Percentiles rank a stretch among this genome's conserved stretches.
phyloP scores from a whole-genome alignment of 2,888 invertebrate genomes.

The Disparrhopalites patrizii region DNA sequence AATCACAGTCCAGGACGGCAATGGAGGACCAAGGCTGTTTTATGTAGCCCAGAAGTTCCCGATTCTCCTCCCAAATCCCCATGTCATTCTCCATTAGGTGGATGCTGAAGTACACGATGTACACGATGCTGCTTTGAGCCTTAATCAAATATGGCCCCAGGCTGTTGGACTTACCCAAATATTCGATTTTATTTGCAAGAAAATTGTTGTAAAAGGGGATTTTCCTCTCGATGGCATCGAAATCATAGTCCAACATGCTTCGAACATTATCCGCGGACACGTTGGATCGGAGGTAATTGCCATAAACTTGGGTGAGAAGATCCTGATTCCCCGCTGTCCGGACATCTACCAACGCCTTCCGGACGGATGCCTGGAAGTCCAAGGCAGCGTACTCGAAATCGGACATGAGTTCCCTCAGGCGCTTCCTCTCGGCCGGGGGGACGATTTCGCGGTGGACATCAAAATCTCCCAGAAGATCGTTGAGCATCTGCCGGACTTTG shows the following conservation, averaged over 20 bases:
- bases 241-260: background rate
- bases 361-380: background rate
- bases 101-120: conserved; percentile 6
- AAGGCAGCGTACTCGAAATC: background rate
- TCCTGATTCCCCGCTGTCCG: background rate
- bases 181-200: background rate
- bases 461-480: background rate
- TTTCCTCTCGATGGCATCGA: background rate
- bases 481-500: background rate
- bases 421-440: background rate
- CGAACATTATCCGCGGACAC: background rate
- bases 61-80: background rate
- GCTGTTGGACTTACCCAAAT: background rate
- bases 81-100: background rate
- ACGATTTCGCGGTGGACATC: background rate
- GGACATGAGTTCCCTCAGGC: background rate
- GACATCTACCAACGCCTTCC: background rate
- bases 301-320: background rate
- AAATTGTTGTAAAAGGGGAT: background rate
- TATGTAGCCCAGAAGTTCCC: background rate
- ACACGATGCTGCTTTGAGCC: background rate
- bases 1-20: conserved; percentile 1
- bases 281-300: background rate
- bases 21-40: background rate
- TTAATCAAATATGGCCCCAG: background rate